Evolutionary conservation across 2,797 vertebrate genomes (phyloP).

Genomic region (Lagorchestes hirsutus): DNA sequence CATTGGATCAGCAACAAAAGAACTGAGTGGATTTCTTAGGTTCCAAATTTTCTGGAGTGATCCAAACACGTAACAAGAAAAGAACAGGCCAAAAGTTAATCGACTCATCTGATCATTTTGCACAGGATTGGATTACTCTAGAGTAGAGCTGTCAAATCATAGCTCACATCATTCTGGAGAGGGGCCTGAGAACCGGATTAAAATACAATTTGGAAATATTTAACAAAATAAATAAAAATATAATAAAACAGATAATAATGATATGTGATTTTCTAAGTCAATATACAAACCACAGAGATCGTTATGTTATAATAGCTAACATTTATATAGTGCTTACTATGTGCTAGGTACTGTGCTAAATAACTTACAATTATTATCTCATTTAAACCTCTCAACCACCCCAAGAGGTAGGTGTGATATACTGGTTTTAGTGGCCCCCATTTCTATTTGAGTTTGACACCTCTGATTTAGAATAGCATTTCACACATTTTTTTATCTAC

Average conservation of each 20-base stretch:
- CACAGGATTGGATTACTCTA: neutral
- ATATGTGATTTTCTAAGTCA: neutral
- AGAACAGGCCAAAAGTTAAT: neutral
- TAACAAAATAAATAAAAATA: neutral
- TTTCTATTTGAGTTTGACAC: neutral
- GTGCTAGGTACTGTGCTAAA: neutral
- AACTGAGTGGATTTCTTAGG: constrained; percentile 25
- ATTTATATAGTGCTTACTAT: neutral
- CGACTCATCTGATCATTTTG: neutral
- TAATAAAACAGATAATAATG: neutral
- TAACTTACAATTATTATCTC: neutral
- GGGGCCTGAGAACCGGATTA: neutral
- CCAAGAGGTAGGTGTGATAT: neutral
- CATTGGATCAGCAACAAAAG: constrained; percentile 16
- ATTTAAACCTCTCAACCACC: neutral
- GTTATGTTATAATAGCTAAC: neutral
- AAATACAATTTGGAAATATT: neutral
- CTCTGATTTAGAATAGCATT: neutral
- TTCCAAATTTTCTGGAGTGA: neutral
- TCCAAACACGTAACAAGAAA: neutral
- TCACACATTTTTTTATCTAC: constrained; percentile 28
- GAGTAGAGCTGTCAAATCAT: neutral
- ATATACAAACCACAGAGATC: neutral
- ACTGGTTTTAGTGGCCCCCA: neutral
- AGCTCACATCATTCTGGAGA: neutral